Evolutionary conservation across 2,797 vertebrate species (phyloP).

Genomic region (Eupleurogrammus muticus): DNA sequence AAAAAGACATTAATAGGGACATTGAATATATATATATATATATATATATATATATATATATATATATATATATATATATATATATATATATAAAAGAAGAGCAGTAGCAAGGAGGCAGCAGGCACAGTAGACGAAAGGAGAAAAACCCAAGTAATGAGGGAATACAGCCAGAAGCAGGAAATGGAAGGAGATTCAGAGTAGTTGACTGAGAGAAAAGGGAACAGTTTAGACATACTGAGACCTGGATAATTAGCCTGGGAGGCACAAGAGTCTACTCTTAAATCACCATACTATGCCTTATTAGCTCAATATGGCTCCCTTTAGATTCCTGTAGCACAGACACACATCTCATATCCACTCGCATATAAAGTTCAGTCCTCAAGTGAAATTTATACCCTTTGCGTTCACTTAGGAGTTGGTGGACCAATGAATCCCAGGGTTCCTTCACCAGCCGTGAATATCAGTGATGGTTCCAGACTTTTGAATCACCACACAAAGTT

Average conservation of each 20-base stretch:
- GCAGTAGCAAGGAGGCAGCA: conserved; percentile 6
- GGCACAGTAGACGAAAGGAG: conserved; percentile 1
- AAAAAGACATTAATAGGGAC: neutral
- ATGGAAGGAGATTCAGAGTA: conserved; percentile 26
- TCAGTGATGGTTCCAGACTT: neutral
- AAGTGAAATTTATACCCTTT: conserved; percentile 6
- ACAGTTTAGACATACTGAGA: conserved; percentile 54
- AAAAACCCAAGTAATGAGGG: conserved; percentile 37
- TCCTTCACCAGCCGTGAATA: neutral
- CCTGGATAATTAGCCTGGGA: conserved; percentile 68
- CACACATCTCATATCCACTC: conserved; percentile 24
- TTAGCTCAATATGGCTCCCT: conserved; percentile 56
- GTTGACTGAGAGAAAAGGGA: conserved; percentile 50
- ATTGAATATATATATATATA: too few species aligned
- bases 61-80: too few species aligned
- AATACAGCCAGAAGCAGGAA: conserved; percentile 40
- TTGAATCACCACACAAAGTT: neutral
- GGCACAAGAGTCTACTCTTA: conserved; percentile 48
- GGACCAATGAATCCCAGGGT: conserved; percentile 9
- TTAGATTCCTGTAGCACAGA: conserved; percentile 43
- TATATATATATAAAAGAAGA: conserved; percentile 25
- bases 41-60: too few species aligned
- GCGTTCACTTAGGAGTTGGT: neutral
- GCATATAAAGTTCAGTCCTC: conserved; percentile 27
- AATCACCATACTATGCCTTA: conserved; percentile 65